Conservation (phyloP, 2,797 vertebrate species). For the Morus bassanus region DNA sequence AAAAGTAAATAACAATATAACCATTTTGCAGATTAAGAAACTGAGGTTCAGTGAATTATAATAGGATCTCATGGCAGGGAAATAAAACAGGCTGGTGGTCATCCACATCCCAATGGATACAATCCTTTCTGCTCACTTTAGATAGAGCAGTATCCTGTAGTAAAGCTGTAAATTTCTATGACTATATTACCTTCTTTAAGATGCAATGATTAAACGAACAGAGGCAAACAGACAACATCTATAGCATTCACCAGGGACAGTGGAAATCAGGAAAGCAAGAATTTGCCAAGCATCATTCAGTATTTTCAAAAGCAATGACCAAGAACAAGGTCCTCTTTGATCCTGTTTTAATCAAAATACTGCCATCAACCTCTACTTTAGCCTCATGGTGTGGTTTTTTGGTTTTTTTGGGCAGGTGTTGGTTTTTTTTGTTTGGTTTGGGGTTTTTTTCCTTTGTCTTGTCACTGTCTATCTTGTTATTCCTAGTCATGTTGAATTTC, state of each 20-base stretch:
- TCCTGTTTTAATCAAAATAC: neutral
- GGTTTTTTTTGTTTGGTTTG: neutral
- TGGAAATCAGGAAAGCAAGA: neutral
- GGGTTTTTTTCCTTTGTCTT: neutral
- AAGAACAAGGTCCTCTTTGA: neutral
- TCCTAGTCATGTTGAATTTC: neutral
- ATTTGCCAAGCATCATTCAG: neutral
- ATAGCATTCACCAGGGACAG: neutral
- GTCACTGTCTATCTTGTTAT: neutral
- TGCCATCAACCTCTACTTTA: neutral
- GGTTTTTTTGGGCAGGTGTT: neutral
- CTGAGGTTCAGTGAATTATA: neutral
- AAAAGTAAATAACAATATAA: neutral
- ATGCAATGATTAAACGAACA: neutral
- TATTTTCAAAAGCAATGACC: neutral
- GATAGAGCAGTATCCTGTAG: neutral
- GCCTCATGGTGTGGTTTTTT: neutral
- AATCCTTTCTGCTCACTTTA: neutral
- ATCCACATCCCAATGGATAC: fast-evolving
- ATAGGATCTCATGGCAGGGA: neutral
- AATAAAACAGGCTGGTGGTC: neutral
- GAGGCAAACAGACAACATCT: neutral
- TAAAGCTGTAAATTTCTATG: neutral
- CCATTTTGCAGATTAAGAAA: neutral
- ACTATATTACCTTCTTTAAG: neutral